Conservation (phyloP, 2,113 vertebrate species). For the Chlorodrepanis virens region DNA sequence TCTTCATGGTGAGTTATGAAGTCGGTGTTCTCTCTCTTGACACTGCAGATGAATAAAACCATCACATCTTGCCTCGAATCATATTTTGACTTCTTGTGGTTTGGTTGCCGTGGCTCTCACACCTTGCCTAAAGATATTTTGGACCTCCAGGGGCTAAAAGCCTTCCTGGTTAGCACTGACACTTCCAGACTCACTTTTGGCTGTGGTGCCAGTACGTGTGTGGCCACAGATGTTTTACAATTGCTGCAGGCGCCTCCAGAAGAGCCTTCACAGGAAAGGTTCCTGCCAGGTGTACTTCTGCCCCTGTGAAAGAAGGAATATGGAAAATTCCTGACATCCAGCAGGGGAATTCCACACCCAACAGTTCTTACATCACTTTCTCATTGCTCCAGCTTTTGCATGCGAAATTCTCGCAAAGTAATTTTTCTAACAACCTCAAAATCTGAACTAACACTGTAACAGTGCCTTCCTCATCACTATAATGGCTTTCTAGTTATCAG, state of each 20-base stretch:
- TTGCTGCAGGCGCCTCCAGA: not conserved
- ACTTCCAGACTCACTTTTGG: not conserved
- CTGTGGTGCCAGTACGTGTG: not conserved
- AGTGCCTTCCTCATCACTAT: conserved; percentile 60
- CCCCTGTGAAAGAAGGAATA: not conserved
- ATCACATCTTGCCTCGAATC: not conserved
- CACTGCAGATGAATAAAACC: not conserved
- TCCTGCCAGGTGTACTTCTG: not conserved
- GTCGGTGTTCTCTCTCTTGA: not conserved
- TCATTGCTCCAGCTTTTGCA: not conserved
- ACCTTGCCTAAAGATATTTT: not conserved
- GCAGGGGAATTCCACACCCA: not conserved
- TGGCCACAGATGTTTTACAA: not conserved
- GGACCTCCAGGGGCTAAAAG: not conserved
- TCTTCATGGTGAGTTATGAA: not conserved
- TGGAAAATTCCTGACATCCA: not conserved
- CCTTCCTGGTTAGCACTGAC: not conserved
- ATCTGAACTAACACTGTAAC: conserved; percentile 17
- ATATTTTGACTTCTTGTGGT: not conserved
- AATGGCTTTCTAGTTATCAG: conserved; percentile 69
- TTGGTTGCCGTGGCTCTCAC: not conserved
- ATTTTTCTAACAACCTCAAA: conserved; percentile 53
- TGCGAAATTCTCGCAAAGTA: not conserved
- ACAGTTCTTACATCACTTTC: not conserved
- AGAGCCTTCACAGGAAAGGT: not conserved